Evolutionary conservation across 2,888 invertebrate species (phyloP), one percentile per base, ranked within the genome.

Genomic region (Hirtodrosophila trivittata): DNA sequence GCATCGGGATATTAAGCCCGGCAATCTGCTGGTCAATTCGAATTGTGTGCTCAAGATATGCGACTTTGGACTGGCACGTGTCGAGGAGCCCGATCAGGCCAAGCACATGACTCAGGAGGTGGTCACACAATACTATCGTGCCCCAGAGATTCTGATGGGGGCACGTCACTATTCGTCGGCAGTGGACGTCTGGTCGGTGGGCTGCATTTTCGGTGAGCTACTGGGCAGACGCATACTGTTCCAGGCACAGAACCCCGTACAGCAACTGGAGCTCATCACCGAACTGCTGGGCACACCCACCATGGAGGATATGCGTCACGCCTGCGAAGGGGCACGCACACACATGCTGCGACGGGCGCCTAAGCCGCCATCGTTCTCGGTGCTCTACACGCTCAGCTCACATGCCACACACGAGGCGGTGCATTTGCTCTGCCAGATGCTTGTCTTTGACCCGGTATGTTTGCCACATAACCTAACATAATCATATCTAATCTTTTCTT

Each of bases 31-130:
- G 86, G 99, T 99, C 89, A 99, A 99, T 93, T 98, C 98, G 91
- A 99, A 99, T 92, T 99, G 99, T 92, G 97, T 98, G 89, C 94
- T 99, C 82, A 99, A 98, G 95, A 99, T 99, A 92, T 99, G 99
- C 93, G 99, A 99, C 93, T 99, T 99, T 92, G 99, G 99, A 18
- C 92, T 99, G 91, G 99, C 99, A 33, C 93, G 99, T 76, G 98
- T 99, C 65, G 98, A 98, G 92, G 99, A 99, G 90, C 97, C 97
- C 0, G 97, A 98, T 90, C 94, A 95, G 87, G 94, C 94, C 87
- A 96, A 96, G 91, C 95, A 97, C 91, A 99, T 99, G 99, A 99
- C 99, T 28, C 99, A 99, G 92, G 99, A 99, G 92, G 99, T 99
- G 68, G 99, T 99, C 66, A 99, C 99, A 75, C 99, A 99, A 92